phyloP scores from a whole-genome alignment of 2,888 invertebrate species.

The Hololepta plana region DNA sequence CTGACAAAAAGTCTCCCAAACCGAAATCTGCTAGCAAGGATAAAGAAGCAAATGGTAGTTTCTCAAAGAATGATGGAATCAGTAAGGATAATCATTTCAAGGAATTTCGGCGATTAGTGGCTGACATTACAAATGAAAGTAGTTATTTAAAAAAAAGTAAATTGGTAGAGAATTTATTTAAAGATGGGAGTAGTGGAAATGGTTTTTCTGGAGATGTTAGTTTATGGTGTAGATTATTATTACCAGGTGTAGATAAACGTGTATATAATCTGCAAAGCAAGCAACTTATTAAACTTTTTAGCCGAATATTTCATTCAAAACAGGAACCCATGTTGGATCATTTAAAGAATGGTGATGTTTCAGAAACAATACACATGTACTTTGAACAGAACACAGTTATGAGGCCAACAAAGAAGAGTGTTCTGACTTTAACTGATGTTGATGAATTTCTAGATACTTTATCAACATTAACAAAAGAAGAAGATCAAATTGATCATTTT shows the following conservation, averaged over 20 bases:
- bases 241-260: conserved; percentile 67
- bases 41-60: conserved; percentile 6
- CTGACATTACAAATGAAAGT: conserved; percentile 54
- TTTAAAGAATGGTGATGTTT: conserved; percentile 79
- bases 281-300: conserved; percentile 76
- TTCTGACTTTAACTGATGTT: conserved; percentile 54
- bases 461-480: conserved; percentile 64
- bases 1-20: conserved; percentile 6
- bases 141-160: conserved; percentile 72
- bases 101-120: conserved; percentile 61
- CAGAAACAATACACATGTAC: conserved; percentile 65
- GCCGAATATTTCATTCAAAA: conserved; percentile 54
- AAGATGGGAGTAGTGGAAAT: conserved; percentile 36
- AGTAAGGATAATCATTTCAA: conserved; percentile 55
- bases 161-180: conserved; percentile 47
- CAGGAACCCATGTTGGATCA: conserved; percentile 70
- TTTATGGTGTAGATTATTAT: conserved; percentile 63
- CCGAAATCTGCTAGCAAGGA: conserved; percentile 11
- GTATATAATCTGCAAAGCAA: conserved; percentile 88
- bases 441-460: conserved; percentile 60
- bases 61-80: conserved; percentile 9
- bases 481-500: conserved; percentile 67
- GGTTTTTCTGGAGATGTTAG: conserved; percentile 60
- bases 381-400: conserved; percentile 45
- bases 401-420: conserved; percentile 46